Evolutionary conservation across 2,113 vertebrate genomes (phyloP), one percentile per base, ranked within the genome.

Genomic region (Gobio gobio): DNA sequence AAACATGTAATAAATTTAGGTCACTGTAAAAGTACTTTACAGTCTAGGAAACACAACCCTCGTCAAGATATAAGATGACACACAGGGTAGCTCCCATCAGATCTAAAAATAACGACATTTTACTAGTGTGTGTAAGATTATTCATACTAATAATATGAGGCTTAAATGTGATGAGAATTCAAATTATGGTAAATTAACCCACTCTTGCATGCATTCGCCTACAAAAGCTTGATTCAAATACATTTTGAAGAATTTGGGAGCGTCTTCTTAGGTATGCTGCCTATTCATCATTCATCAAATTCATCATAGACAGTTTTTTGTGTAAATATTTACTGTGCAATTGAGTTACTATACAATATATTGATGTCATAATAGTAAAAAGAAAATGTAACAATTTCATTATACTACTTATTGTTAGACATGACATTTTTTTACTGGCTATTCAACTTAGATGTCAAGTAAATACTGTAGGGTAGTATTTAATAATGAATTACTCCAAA

Each of bases 61-160:
- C 36, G 56, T 29, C 43, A 77, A 18, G 43, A 22, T 81, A 83
- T 74, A 75, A 47, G 66, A 82, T 73, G 68, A 58, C 70, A 64
- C 45, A 61, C 29, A 20, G 43, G 45, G 40, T 26, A 86, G 13
- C 40, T 81, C 40, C 8, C 86, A 45, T 59, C 26, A 56, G 58
- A 56, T 47, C 82, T 84, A 87, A 81, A 87, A 84, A 87, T 87
- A 84, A 59, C 82, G 76, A 84, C 82, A 80, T 87, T 87, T 75
- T 68, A 77, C 80, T 47, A 22, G 45, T 70, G 61, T 8, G 0
- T 82, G 54, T 56, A 82, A 79, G 56, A 73, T 85, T 51, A 7
- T 61, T 73, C 61, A 78, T 54, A 76, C 49, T 72, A 73, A 76
- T 59, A 80, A 81, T 54, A 66, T 77, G 33, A 26, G 61, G 40